Conservation (phyloP, 2,888 invertebrate genomes). For the Amaurobius ferox region DNA sequence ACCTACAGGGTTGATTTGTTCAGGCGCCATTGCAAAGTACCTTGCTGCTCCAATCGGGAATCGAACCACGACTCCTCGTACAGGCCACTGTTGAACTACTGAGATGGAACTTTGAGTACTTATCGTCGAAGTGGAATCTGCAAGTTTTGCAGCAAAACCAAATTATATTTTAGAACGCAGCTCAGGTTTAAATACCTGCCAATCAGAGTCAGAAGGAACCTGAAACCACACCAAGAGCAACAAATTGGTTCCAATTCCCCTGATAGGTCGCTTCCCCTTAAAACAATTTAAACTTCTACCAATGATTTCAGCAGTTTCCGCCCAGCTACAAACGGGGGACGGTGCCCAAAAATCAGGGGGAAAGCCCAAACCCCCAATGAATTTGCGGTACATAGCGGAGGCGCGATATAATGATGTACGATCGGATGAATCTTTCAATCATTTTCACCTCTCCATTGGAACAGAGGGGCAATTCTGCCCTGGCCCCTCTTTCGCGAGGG, state of each 20-base stretch:
- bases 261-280: neutral
- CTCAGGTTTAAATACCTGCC: slow-evolving; percentile 7
- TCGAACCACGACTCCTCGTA: too few species aligned
- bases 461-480: neutral
- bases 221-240: neutral
- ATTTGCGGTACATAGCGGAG: slow-evolving; percentile 14
- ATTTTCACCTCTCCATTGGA: neutral
- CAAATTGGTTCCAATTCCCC: neutral
- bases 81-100: too few species aligned
- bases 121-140: too few species aligned
- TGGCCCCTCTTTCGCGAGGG: neutral
- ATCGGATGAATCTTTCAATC: slow-evolving; percentile 26
- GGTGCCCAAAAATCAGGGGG: neutral
- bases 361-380: slow-evolving; percentile 29
- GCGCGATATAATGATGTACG: slow-evolving; percentile 18
- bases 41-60: too few species aligned
- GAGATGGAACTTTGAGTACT: too few species aligned
- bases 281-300: slow-evolving; percentile 12
- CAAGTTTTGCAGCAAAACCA: too few species aligned
- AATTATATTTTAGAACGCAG: too few species aligned
- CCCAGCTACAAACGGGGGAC: neutral
- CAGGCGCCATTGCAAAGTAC: too few species aligned
- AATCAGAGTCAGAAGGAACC: neutral
- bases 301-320: neutral
- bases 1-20: too few species aligned